phyloP scores from a whole-genome alignment of 2,113 vertebrate species.

The Martes martes region DNA sequence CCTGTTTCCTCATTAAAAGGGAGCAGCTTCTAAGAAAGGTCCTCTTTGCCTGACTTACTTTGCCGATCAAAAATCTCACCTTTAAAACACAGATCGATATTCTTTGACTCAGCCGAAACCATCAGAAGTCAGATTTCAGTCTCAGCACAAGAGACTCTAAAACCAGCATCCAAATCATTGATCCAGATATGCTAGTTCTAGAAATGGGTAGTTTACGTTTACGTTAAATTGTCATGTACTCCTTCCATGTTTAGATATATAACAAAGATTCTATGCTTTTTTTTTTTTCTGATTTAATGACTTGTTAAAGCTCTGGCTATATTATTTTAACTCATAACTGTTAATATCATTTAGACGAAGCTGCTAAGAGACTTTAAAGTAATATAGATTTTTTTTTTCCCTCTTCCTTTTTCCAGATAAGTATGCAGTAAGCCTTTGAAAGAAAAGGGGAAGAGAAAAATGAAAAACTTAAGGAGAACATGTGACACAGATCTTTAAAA shows the following conservation, averaged over 20 bases:
- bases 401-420: background rate
- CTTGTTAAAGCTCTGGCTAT: background rate
- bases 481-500: background rate
- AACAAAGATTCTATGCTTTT: background rate
- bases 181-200: background rate
- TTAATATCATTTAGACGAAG: constrained; percentile 25
- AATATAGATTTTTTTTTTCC: background rate
- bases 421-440: background rate
- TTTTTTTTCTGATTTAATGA: background rate
- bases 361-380: background rate
- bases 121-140: constrained; percentile 17
- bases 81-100: constrained; percentile 47
- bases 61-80: constrained; percentile 58
- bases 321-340: background rate
- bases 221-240: background rate
- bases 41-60: constrained; percentile 47
- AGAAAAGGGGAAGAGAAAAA: background rate
- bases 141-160: background rate
- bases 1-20: constrained; percentile 59
- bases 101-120: constrained; percentile 3
- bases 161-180: background rate
- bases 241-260: background rate
- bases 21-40: constrained; percentile 34
- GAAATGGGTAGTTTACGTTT: constrained; percentile 7
- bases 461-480: background rate